Evolutionary conservation across 30 jellyfish, hydroid and myxozoan species (phyloP).

Genomic region (Phacellophora camtschatica): DNA sequence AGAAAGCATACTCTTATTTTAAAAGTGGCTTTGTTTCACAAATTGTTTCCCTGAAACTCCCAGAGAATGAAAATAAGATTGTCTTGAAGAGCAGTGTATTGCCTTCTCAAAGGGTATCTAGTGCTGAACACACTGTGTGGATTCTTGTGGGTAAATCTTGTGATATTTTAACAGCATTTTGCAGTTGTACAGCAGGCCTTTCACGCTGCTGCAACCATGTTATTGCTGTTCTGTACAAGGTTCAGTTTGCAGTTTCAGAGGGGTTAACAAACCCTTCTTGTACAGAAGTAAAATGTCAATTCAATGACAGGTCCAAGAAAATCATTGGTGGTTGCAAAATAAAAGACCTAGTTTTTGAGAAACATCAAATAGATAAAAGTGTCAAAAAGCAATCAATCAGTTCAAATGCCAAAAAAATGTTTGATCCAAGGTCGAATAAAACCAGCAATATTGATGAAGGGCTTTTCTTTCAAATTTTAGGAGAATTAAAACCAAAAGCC

Average conservation of each 20-base stretch:
- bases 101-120: background rate
- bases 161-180: background rate
- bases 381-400: background rate
- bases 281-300: conserved; percentile 9
- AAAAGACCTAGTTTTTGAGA: background rate
- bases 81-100: background rate
- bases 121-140: background rate
- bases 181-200: background rate
- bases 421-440: background rate
- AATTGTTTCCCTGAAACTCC: background rate
- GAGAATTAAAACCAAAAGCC: background rate
- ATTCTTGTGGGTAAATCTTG: background rate
- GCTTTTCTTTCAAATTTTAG: background rate
- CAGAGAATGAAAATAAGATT: background rate
- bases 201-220: conserved; percentile 6
- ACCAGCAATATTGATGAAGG: background rate
- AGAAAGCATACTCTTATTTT: conserved; percentile 63
- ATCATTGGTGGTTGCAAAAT: background rate
- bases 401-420: background rate
- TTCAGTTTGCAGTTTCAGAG: conserved; percentile 8
- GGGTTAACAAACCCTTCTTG: conserved; percentile 13
- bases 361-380: background rate
- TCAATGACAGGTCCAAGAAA: background rate
- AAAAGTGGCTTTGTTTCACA: conserved; percentile 68
- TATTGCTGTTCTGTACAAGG: background rate